These are phyloP conservation scores for Ptilorrhoa leucosticta DNA, from an alignment of 2,113 vertebrate species.

Conservation along the genomic window DNA sequence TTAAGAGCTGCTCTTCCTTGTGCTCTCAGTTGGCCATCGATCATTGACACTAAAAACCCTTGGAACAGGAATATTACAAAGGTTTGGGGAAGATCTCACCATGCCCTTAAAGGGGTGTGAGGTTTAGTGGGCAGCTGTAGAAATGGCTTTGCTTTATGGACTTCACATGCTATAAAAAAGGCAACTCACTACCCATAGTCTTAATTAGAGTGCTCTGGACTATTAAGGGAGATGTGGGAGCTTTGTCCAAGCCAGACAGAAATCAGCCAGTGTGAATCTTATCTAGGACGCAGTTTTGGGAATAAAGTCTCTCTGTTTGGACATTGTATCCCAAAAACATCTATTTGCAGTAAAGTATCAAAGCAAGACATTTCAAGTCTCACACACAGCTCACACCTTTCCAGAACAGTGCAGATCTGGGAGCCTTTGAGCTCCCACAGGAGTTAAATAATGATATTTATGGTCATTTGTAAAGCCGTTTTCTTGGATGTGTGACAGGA, in stretches of 20 bases:
- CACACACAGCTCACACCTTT: not conserved
- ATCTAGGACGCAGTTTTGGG: not conserved
- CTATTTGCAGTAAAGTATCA: not conserved
- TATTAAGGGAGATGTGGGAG: not conserved
- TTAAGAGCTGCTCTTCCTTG: not conserved
- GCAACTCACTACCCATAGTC: not conserved
- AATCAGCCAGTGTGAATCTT: not conserved
- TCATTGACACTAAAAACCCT: not conserved
- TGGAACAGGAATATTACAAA: not conserved
- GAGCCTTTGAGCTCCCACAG: not conserved
- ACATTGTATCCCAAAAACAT: not conserved
- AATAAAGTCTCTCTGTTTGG: not conserved
- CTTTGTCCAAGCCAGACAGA: not conserved
- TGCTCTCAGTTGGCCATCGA: not conserved
- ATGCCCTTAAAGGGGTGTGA: not conserved
- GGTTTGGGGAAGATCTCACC: not conserved
- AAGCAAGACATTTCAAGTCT: not conserved
- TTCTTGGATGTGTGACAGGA: not conserved
- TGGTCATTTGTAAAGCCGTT: not conserved
- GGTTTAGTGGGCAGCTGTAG: conserved; percentile 7
- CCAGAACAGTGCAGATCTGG: not conserved
- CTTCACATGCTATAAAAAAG: conserved; percentile 10
- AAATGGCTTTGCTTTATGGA: conserved; percentile 45
- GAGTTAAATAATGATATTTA: conserved; percentile 8
- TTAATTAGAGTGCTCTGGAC: conserved; percentile 21